Conservation (phyloP, 2,888 invertebrate genomes). For the Tridacna crocea region DNA sequence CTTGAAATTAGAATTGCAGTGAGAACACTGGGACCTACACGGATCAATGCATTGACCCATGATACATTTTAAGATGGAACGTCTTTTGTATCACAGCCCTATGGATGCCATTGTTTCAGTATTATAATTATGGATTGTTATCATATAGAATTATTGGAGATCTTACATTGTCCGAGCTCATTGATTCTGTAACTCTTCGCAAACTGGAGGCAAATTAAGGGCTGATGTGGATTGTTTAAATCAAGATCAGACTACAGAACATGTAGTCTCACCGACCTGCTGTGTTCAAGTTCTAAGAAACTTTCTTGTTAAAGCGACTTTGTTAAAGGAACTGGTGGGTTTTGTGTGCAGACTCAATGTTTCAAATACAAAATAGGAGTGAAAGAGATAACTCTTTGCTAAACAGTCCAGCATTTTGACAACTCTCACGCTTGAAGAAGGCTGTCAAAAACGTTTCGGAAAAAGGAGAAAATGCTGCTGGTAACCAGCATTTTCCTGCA, state of each 20-base stretch:
- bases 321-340: not conserved
- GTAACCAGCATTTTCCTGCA: too few species aligned
- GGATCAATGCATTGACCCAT: not conserved
- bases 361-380: not conserved
- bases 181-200: not conserved
- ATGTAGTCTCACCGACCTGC: not conserved
- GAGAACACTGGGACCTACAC: not conserved
- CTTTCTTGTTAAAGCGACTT: not conserved
- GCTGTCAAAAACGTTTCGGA: too few species aligned
- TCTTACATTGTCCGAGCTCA: not conserved
- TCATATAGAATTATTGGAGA: not conserved
- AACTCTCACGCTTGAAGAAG: too few species aligned
- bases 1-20: not conserved
- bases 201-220: not conserved
- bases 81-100: not conserved
- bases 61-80: not conserved
- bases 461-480: too few species aligned
- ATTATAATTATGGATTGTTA: slow-evolving; percentile 3
- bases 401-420: too few species aligned
- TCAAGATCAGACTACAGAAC: not conserved
- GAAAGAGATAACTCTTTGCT: too few species aligned
- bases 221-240: not conserved
- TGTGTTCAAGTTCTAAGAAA: not conserved
- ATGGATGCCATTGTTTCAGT: too few species aligned
- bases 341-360: not conserved